A percentile compares a stretch with the other conserved stretches of the same genome.
These are phyloP conservation scores for Anguilla megastoma DNA, from an alignment of 2,797 vertebrate species.

Conservation along the genomic window DNA sequence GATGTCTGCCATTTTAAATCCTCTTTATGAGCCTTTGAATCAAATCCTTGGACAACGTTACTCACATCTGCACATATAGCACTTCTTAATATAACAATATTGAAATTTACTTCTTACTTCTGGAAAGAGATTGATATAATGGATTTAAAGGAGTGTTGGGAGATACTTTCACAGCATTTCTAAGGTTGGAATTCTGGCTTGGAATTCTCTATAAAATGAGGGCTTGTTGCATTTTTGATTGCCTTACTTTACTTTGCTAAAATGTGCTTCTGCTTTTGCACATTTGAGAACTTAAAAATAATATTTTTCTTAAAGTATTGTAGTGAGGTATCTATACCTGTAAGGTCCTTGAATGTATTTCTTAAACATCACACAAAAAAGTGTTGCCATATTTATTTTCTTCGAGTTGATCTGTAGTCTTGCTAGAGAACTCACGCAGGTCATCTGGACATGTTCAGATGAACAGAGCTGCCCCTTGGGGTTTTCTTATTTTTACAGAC, in stretches of 20 bases:
- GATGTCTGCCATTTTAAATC: conserved; percentile 24
- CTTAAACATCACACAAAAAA: conserved; percentile 58
- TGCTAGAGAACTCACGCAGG: conserved; percentile 50
- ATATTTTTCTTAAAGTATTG: conserved; percentile 71
- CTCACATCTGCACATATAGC: conserved; percentile 41
- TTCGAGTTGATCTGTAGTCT: conserved; percentile 54
- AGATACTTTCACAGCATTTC: conserved; percentile 22
- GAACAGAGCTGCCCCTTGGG: conserved; percentile 38
- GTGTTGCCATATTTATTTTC: conserved; percentile 54
- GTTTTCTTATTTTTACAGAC: conserved; percentile 46
- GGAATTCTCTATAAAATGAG: conserved; percentile 62
- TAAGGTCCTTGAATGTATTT: conserved; percentile 77
- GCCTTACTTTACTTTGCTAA: conserved; percentile 69
- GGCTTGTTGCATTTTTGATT: conserved; percentile 73
- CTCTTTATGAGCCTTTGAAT: conserved; percentile 29
- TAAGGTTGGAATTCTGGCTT: conserved; percentile 49
- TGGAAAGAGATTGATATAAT: conserved; percentile 52
- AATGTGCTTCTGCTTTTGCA: conserved; percentile 67
- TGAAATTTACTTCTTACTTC: conserved; percentile 68
- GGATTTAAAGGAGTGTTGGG: conserved; percentile 48
- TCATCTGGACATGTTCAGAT: conserved; percentile 41
- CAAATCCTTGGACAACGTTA: conserved; percentile 42
- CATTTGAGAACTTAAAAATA: conserved; percentile 59
- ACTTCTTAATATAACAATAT: conserved; percentile 42
- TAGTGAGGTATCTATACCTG: conserved; percentile 65